Conservation (phyloP, 1,140 invertebrate genomes). For the Panagrolaimus sp. region DNA sequence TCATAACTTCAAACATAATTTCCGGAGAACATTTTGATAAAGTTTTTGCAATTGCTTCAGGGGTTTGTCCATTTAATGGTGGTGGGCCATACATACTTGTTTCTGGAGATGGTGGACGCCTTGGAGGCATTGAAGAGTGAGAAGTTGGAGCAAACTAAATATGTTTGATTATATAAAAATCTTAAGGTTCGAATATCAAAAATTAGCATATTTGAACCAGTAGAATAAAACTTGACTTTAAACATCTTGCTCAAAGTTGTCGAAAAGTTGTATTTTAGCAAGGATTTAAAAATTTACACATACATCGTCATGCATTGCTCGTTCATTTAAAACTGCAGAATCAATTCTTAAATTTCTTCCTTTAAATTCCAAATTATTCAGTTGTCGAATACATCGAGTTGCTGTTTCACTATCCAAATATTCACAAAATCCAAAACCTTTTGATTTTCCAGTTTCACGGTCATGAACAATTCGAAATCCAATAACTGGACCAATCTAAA, state of each 20-base stretch:
- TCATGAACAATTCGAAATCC: conserved; percentile 2
- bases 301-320: conserved; percentile 1
- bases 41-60: conserved; percentile 11
- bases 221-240: too few relatives aligned
- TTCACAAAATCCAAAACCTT: conserved; percentile 11
- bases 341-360: background rate
- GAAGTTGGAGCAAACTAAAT: too few relatives aligned
- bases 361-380: conserved; percentile 2
- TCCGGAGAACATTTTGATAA: background rate
- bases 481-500: background rate
- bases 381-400: background rate
- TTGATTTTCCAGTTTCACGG: background rate
- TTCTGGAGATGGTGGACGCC: background rate
- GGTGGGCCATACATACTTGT: background rate
- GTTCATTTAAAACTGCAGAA: conserved; percentile 11
- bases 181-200: too few relatives aligned
- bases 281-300: background rate
- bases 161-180: too few relatives aligned
- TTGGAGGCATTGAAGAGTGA: background rate
- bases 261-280: too few relatives aligned
- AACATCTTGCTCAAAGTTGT: too few relatives aligned
- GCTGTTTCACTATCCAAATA: background rate
- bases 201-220: too few relatives aligned
- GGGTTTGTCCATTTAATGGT: background rate
- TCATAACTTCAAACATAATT: conserved; percentile 11